Evolutionary conservation across 2,888 invertebrate species (phyloP).

Genomic region (Metellina segmentata): DNA sequence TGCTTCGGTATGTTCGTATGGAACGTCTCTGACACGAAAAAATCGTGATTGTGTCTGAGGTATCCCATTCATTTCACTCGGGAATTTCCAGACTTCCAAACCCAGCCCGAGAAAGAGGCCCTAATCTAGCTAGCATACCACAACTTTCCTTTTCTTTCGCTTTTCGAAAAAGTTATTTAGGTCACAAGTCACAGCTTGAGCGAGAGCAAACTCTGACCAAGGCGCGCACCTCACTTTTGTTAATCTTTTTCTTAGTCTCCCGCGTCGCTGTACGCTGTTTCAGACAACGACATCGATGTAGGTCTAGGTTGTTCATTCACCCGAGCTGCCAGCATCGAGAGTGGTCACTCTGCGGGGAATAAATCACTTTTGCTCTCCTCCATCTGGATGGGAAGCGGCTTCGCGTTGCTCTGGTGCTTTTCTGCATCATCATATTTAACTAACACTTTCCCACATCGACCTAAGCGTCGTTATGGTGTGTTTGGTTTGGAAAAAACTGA

Average conservation of each 20-base stretch:
- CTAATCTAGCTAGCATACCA: neutral
- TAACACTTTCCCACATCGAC: too few relatives aligned
- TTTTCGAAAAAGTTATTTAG: conserved; percentile 21
- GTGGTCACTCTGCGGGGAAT: neutral
- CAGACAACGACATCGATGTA: conserved; percentile 23
- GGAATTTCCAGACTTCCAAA: too few relatives aligned
- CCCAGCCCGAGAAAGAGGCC: neutral
- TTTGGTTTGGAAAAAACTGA: too few relatives aligned
- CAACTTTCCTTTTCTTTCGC: neutral
- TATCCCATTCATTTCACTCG: too few relatives aligned
- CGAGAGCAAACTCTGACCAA: conserved; percentile 35
- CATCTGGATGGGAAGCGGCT: too few relatives aligned
- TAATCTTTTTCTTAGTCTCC: neutral
- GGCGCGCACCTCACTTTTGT: neutral
- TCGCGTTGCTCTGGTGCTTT: too few relatives aligned
- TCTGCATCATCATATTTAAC: too few relatives aligned
- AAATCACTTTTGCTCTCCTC: too few relatives aligned
- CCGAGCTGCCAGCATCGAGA: conserved; percentile 9
- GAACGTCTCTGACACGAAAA: too few relatives aligned
- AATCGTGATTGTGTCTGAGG: too few relatives aligned
- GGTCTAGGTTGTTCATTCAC: conserved; percentile 75
- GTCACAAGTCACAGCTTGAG: conserved; percentile 28
- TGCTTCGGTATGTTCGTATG: too few relatives aligned
- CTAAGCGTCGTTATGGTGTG: too few relatives aligned
- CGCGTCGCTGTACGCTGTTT: neutral